Evolutionary conservation across 1,140 invertebrate species (phyloP), one percentile per base, ranked within the genome.

Genomic region (Drosophila nigromelanica): DNA sequence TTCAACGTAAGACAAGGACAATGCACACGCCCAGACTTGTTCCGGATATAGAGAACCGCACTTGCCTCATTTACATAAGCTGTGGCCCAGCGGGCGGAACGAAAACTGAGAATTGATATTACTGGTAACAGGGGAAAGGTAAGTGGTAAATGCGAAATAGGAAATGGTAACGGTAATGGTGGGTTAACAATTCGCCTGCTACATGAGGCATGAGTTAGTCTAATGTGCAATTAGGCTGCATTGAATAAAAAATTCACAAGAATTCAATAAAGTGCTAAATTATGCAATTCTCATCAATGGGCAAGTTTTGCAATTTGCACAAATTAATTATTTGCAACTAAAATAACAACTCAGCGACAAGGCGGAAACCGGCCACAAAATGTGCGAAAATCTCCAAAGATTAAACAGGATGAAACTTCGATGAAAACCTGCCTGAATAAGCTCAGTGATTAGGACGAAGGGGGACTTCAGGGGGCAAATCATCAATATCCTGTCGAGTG

Each of bases 381-480:
- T 86, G 82, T 87, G 82, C 76, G 70, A 87, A 86, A 86, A 87
- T 86, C 82, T 86, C 82, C 63, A 52, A 87, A 86, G 82, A 86
- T 86, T 86, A 73, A 86, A 76, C 85, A 78, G 78, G 14, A 61
- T 50, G 35, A 55, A 76, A 72, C 47, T 45, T 78, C 43, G 43
- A 67, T 64, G 63, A 52, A 73, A 59, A 39, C 62, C 54, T 67
- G 35, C 8, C 15, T 8, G 30, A 40, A 45, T 24, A 54, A 3
- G 7, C n/a, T 37, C 33, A 18, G 24, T 15, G 24, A 40, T 30
- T 30, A 12, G 43, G 50, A 18, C 27, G 6, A 45, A 5, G 12
- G 14, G 35, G 27, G 10, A 1, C 10, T 2, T 10, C 33, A 54
- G 8, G 40, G 40, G 52, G 61, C 54, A 59, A 68, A 73, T 81